phyloP scores from a whole-genome alignment of 1,140 invertebrate genomes.

The Triops cancriformis region DNA sequence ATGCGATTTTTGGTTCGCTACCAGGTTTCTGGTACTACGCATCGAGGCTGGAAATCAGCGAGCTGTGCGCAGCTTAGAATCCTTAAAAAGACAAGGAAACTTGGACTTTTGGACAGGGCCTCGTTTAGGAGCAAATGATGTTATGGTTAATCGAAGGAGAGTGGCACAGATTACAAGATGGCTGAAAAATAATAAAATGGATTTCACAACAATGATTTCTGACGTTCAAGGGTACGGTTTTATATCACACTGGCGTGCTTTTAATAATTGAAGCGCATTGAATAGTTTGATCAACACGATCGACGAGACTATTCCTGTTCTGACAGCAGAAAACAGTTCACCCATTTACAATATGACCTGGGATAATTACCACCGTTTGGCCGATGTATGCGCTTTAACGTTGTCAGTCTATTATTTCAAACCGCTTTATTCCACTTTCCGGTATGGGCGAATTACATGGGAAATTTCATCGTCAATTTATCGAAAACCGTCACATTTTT shows the following conservation, averaged over 20 bases:
- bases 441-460: background rate
- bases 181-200: background rate
- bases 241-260: background rate
- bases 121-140: background rate
- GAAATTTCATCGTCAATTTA: background rate
- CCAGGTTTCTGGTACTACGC: background rate
- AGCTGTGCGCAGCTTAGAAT: background rate
- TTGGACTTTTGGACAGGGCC: background rate
- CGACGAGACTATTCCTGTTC: background rate
- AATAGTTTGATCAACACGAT: background rate
- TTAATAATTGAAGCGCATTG: background rate
- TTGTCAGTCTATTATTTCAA: too few species aligned
- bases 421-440: too few species aligned
- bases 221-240: background rate
- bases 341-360: conserved; percentile 70
- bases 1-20: background rate
- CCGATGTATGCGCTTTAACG: conserved; percentile 30
- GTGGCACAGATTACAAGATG: background rate
- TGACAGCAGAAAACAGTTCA: conserved; percentile 7
- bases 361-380: conserved; percentile 62
- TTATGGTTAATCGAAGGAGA: background rate
- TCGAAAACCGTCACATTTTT: too few species aligned
- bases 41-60: background rate
- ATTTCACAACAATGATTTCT: background rate
- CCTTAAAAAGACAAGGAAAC: background rate